These are phyloP conservation scores for Caenorhabditis parvicauda DNA, from an alignment of 2,888 invertebrate species.

Conservation along the genomic window DNA sequence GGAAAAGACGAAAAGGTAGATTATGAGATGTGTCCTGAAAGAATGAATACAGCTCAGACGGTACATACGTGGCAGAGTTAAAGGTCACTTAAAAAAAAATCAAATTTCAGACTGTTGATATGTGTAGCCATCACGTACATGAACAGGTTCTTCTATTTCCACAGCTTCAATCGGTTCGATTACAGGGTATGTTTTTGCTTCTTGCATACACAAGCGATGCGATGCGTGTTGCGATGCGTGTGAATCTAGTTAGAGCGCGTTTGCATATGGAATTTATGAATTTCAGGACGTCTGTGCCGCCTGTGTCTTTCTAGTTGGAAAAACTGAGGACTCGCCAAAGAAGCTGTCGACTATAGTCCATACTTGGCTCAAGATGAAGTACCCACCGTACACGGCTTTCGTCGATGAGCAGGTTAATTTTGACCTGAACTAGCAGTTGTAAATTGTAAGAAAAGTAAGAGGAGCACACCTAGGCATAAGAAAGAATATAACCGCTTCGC, in stretches of 20 bases:
- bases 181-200: conserved; percentile 20
- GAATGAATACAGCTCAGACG: no score
- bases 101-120: conserved; percentile 65
- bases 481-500: no score
- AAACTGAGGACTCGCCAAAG: conserved; percentile 96
- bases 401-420: no score
- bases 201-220: not conserved
- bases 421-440: no score
- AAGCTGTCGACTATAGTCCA: conserved; percentile 95
- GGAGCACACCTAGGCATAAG: no score
- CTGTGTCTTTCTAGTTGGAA: conserved; percentile 91
- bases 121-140: conserved; percentile 98
- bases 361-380: conserved; percentile 83
- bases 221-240: no score
- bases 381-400: conserved; percentile 65
- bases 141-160: conserved; percentile 98
- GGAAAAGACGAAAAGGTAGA: no score
- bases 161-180: conserved; percentile 91
- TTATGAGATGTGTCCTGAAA: no score
- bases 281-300: conserved; percentile 81
- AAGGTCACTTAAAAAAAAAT: no score
- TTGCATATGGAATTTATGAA: not conserved
- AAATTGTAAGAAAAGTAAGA: no score
- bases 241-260: not conserved
- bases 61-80: no score